These are phyloP conservation scores for Benitochromis conjunctus DNA, from an alignment of 2,113 vertebrate genomes.

Conservation along the genomic window DNA sequence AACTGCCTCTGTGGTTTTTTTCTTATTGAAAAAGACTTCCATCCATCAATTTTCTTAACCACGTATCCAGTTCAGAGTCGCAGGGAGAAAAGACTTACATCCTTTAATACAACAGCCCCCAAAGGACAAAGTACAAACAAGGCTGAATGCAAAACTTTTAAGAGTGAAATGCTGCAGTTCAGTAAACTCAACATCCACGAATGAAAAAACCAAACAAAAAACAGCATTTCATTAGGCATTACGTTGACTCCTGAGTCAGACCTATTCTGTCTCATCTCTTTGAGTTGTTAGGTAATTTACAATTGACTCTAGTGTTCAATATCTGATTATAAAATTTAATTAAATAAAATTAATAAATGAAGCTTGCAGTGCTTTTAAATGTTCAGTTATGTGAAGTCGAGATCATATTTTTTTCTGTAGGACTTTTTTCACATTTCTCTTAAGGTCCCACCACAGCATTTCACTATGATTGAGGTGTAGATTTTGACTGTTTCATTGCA, in stretches of 20 bases:
- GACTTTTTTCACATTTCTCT: neutral
- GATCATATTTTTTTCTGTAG: neutral
- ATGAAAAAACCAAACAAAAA: neutral
- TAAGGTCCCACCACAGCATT: neutral
- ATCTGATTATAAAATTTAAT: neutral
- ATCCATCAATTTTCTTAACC: neutral
- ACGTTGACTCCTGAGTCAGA: neutral
- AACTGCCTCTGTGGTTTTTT: neutral
- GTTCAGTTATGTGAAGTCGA: neutral
- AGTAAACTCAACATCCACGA: neutral
- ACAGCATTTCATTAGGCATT: rapidly evolving
- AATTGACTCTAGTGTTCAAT: neutral
- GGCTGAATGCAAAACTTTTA: neutral
- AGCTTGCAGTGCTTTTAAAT: neutral
- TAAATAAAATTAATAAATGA: neutral
- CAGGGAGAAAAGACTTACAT: neutral
- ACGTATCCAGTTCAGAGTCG: neutral
- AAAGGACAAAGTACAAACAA: neutral
- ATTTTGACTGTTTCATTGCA: neutral
- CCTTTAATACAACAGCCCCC: neutral
- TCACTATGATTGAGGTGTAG: neutral
- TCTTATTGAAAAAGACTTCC: neutral
- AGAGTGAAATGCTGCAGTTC: neutral
- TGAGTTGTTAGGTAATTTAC: neutral
- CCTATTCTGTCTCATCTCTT: neutral